Base-by-base conservation (phyloP, 2,888 invertebrate genomes). In the Pheosia gnoma region DNA sequence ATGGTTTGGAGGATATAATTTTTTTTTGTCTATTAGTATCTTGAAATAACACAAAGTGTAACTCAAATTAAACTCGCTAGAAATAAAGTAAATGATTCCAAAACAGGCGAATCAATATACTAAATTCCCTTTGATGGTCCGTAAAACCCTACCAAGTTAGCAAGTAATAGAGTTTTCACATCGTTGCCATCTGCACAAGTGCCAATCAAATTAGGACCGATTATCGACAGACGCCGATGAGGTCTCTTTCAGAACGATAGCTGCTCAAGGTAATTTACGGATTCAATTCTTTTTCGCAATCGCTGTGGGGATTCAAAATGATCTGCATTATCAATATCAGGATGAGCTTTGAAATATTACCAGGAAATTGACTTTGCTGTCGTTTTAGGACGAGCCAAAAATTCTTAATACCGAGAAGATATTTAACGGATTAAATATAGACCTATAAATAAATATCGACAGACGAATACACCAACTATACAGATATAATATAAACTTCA, bases 141-240 rank as follows among this genome's bases (percentile, higher is more conserved):
- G 80, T 84, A 83, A 86, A 88, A 82, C 81, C 79, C 77, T 71
- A 73, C 75, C 77, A 80, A 86, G 81, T 85, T 81, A 78, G 80
- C 72, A 79, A 81, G 82, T 85, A 84, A 87, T 83, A 85, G 85
- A 89, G 86, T 89, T 88, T 88, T 85, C 88, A 86, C 85, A 78
- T 89, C 86, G 85, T 81, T 78, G 81, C 78, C 91, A 91, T 89
- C 86, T 91, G 91, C 80, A 81, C 80, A 77, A 78, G 80, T 86
- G 86, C 87, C 91, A 87, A 91, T 91, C 92, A 91, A 91, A 91
- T 92, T 91, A 91, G 85, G 82, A 77, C 69, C 84, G 86, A 89
- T 91, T 89, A 89, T 86, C 82, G 83, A 81, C 65, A 78, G 77
- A 72, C 68, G 77, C 77, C 80, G 81, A 82, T 81, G 82, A 78